Evolutionary conservation across 1,140 invertebrate genomes (phyloP).

Genomic region (Semibalanus balanoides): DNA sequence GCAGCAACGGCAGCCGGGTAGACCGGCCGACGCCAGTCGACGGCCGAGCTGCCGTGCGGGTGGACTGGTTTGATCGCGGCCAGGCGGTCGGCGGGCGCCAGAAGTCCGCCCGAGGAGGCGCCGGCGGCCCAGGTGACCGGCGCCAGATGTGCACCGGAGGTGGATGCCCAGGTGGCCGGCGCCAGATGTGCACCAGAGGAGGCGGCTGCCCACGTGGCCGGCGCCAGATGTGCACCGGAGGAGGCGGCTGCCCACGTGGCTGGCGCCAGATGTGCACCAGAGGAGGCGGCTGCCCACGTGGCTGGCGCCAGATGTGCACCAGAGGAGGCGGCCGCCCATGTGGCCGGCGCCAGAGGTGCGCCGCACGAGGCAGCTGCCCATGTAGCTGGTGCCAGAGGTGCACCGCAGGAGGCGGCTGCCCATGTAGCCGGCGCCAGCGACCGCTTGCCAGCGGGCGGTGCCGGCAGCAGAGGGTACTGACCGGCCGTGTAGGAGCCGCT

Average conservation of each 20-base stretch:
- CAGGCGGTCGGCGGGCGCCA: not conserved
- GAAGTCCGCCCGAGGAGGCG: no score
- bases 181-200: no score
- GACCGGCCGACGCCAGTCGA: not conserved
- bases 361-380: not conserved
- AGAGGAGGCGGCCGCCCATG: not conserved
- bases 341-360: not conserved
- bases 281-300: not conserved
- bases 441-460: not conserved
- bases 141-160: no score
- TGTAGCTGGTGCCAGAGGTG: not conserved
- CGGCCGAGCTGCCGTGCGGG: not conserved
- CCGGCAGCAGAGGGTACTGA: not conserved
- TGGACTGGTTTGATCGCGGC: not conserved
- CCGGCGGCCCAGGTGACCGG: not conserved
- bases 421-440: not conserved
- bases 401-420: no score
- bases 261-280: no score
- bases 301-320: no score
- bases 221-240: no score
- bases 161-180: no score
- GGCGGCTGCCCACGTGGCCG: not conserved
- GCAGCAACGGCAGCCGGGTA: no score
- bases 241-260: not conserved
- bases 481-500: not conserved